These are phyloP conservation scores for Heliconius sara DNA, from an alignment of 2,888 invertebrate species.

Conservation along the genomic window DNA sequence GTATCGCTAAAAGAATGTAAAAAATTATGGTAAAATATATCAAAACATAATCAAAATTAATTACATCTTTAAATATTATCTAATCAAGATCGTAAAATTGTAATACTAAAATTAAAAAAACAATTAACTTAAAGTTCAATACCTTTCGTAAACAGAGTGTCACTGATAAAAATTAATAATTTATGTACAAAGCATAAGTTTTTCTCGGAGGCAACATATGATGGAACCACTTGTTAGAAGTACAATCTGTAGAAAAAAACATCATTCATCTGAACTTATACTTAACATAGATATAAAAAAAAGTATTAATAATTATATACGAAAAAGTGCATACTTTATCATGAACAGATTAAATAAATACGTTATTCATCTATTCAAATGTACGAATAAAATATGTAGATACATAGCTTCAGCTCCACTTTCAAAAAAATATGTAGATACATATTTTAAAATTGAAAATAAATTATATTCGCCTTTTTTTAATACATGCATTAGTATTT, in stretches of 20 bases:
- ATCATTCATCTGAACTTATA: background rate
- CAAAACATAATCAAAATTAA: background rate
- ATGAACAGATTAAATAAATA: background rate
- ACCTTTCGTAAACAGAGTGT: too few species aligned
- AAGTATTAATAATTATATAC: background rate
- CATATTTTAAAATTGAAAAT: background rate
- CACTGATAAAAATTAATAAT: too few species aligned
- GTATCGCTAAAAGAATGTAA: too few species aligned
- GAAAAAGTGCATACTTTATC: background rate
- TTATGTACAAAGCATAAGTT: background rate
- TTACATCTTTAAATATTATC: too few species aligned
- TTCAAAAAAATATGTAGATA: too few species aligned
- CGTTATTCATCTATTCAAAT: background rate
- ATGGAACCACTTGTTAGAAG: background rate
- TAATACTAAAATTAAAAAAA: too few species aligned
- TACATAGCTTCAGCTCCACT: too few species aligned
- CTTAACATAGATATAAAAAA: background rate
- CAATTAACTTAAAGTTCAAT: too few species aligned
- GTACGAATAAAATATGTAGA: background rate
- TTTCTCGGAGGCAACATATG: background rate
- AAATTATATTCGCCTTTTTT: background rate
- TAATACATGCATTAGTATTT: background rate
- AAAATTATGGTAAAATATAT: background rate
- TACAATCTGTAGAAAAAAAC: too few species aligned
- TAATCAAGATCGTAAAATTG: too few species aligned